Base-by-base conservation (phyloP, 2,113 vertebrate species). In the Plectropomus leopardus region DNA sequence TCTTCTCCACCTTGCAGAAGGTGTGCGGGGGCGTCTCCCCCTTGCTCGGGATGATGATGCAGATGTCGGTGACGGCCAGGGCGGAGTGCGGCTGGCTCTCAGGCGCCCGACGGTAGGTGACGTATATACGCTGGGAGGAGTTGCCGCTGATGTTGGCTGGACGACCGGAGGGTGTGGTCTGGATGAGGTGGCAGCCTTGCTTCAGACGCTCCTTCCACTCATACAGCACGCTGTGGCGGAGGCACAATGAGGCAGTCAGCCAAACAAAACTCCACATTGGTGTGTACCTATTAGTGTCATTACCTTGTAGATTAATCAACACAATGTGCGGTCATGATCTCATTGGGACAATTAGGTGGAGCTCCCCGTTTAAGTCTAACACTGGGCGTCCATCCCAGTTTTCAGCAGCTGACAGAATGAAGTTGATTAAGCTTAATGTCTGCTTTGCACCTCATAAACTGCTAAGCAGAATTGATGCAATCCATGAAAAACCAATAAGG, bases 1-100 rank as follows among this genome's bases (percentile, higher is more conserved):
- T 99, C 95, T 97, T 98, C 88, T 99, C 97, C 58, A 99, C 97
- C 88, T 96, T 98, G 93, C 98, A 99, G 95, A 98, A 99, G 0
- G 98, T 98, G 83, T 99, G 97, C 0, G 98, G 98, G 7, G 98
- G 96, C 5, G 94, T 95, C 92, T 99, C 98, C 78, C 98, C 98
- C 78, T 99, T 99, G 90, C 97, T 96, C 0, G 98, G 98, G 65
- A 99, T 90, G 84, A 99, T 99, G 85, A 99, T 96, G 92, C 98
- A 99, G 77, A 99, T 95, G 88, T 99, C 98, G 0, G 97, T 99
- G 86, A 99, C 97, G n/a, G 98, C 98, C 94, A 99, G 80, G 0
- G 96, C 94, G 42, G 98, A 95, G 65, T 98, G 96, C 2, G 95
- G 94, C 92, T 96, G 96, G 85, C 93, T 96, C 83, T 98, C 97